phyloP scores from a whole-genome alignment of 2,113 vertebrate species.

The Eurypyga helias region DNA sequence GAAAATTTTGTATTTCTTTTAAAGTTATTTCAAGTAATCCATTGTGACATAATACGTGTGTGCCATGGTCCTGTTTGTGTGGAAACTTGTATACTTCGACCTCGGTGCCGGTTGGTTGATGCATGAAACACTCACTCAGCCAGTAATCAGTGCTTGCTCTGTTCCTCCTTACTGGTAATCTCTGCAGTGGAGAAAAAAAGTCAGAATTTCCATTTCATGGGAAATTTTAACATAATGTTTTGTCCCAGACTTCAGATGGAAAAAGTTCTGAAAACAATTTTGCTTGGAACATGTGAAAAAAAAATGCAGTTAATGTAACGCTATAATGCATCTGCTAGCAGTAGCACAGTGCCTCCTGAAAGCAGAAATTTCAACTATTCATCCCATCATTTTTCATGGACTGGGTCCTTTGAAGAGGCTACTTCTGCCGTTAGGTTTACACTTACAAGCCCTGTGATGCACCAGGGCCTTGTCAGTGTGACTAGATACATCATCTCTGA shows the following conservation, averaged over 20 bases:
- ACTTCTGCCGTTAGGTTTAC: background rate
- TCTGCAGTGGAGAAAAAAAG: background rate
- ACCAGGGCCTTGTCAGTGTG: background rate
- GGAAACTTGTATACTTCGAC: background rate
- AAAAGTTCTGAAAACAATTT: background rate
- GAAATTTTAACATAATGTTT: background rate
- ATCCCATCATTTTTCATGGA: background rate
- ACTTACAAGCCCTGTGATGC: background rate
- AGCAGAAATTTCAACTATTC: background rate
- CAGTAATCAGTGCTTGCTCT: background rate
- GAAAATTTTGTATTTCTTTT: background rate
- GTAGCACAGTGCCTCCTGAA: background rate
- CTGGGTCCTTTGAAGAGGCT: background rate
- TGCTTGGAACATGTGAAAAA: background rate
- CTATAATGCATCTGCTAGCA: background rate
- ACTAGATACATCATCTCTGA: background rate
- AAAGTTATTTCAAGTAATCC: background rate
- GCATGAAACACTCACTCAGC: background rate
- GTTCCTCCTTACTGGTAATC: background rate
- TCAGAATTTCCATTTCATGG: background rate
- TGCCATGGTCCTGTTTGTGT: background rate
- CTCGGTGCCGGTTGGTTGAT: background rate
- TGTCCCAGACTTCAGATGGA: background rate
- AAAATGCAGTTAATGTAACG: background rate
- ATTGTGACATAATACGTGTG: background rate